Evolutionary conservation across 2,888 invertebrate genomes (phyloP).

Genomic region (Chrysina gloriosa): DNA sequence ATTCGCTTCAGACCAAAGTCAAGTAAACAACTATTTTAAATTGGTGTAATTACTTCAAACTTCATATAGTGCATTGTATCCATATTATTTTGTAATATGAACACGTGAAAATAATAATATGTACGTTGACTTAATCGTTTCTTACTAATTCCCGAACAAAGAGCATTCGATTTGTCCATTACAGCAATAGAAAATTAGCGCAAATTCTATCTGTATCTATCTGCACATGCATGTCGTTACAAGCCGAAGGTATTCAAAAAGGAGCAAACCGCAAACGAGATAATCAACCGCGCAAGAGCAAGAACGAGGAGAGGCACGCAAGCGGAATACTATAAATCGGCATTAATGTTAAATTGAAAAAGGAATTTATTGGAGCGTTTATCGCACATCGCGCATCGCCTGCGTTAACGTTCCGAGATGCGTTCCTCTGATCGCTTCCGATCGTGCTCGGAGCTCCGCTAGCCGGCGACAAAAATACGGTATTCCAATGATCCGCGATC

Average conservation of each 20-base stretch:
- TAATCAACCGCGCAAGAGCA: not conserved
- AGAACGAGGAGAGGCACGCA: not conserved
- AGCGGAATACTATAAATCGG: slow-evolving; percentile 3
- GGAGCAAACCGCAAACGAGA: not conserved
- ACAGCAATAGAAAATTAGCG: too few species aligned
- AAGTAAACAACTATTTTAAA: too few species aligned
- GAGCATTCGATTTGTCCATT: too few species aligned
- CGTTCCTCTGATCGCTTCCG: not conserved
- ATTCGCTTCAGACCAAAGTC: too few species aligned
- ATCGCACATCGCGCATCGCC: not conserved
- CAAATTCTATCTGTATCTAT: not conserved
- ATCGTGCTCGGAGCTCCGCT: not conserved
- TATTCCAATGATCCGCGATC: slow-evolving; percentile 9
- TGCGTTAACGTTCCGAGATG: not conserved
- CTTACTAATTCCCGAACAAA: too few species aligned
- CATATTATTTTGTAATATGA: too few species aligned
- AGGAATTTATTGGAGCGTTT: slow-evolving; percentile 14
- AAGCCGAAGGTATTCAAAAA: not conserved
- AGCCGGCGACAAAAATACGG: slow-evolving; percentile 2
- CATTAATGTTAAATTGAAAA: slow-evolving; percentile 18
- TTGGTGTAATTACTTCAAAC: too few species aligned
- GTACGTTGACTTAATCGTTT: too few species aligned
- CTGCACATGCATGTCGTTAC: not conserved
- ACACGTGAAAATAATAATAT: too few species aligned
- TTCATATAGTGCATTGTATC: too few species aligned